phyloP scores from a whole-genome alignment of 2,888 invertebrate genomes.

The Ormyrus pomaceus region DNA sequence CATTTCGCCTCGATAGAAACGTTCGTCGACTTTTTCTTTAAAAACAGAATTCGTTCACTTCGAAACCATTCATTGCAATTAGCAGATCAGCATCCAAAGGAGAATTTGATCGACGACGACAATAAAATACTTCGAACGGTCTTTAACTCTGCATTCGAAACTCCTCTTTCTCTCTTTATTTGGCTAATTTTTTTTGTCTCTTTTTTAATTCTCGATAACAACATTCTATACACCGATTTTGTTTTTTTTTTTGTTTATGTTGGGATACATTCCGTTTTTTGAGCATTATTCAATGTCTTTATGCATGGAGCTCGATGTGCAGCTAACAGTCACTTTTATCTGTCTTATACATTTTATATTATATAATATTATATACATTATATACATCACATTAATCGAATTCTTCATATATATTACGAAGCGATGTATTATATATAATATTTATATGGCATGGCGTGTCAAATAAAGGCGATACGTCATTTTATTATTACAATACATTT shows the following conservation, averaged over 20 bases:
- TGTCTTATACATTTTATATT: constrained; percentile 65
- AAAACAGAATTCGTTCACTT: too few relatives aligned
- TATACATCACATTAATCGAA: constrained; percentile 55
- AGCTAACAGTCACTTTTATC: constrained; percentile 73
- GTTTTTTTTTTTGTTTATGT: constrained; percentile 53
- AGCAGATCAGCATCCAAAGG: too few relatives aligned
- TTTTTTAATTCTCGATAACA: constrained; percentile 46
- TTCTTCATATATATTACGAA: constrained; percentile 48
- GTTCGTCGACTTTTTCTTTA: too few relatives aligned
- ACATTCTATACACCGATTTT: constrained; percentile 56
- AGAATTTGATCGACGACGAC: too few relatives aligned
- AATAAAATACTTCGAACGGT: constrained; percentile 52
- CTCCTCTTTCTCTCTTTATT: constrained; percentile 33
- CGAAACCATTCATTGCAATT: too few relatives aligned
- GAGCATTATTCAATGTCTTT: constrained; percentile 73
- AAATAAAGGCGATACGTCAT: constrained; percentile 38
- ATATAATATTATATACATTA: constrained; percentile 59
- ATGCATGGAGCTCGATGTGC: constrained; percentile 76
- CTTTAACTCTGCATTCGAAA: constrained; percentile 43
- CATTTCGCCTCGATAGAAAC: too few relatives aligned
- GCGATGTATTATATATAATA: constrained; percentile 41
- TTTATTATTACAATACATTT: constrained; percentile 18
- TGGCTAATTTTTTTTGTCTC: constrained; percentile 22
- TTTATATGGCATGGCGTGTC: constrained; percentile 29
- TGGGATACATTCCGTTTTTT: constrained; percentile 64